Evolutionary conservation across 2,797 vertebrate species (phyloP).

Genomic region (Enteromius fasciolatus): DNA sequence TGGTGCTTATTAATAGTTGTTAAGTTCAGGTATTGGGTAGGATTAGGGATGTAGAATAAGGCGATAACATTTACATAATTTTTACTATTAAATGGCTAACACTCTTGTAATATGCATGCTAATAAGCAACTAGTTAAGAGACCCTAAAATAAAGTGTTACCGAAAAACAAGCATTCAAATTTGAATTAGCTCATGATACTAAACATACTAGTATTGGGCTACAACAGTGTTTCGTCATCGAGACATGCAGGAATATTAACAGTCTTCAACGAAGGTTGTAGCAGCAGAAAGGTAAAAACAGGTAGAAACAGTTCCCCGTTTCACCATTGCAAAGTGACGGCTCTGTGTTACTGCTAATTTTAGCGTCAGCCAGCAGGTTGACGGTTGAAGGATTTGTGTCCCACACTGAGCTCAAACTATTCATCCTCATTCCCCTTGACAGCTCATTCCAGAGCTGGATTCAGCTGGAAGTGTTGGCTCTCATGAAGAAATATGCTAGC

Average conservation of each 20-base stretch:
- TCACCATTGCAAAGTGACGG: conserved; percentile 5
- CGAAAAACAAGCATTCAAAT: neutral
- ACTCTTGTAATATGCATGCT: too few relatives aligned
- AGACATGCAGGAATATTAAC: neutral
- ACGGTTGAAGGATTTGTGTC: conserved; percentile 76
- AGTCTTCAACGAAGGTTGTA: neutral
- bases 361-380: conserved; percentile 68
- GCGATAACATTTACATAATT: too few relatives aligned
- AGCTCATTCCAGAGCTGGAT: conserved; percentile 80
- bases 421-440: conserved; percentile 81
- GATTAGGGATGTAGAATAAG: too few relatives aligned
- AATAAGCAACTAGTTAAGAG: too few relatives aligned
- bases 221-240: neutral
- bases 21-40: too few relatives aligned
- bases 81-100: too few relatives aligned
- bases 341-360: conserved; percentile 53
- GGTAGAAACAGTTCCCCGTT: conserved; percentile 1
- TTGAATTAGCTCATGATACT: neutral
- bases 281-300: neutral
- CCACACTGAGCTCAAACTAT: conserved; percentile 73
- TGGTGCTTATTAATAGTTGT: too few relatives aligned
- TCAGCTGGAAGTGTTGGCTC: conserved; percentile 76
- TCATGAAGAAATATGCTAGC: conserved; percentile 85
- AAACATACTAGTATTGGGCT: neutral
- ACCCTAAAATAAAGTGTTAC: too few relatives aligned